phyloP scores from a whole-genome alignment of 2,797 vertebrate species.

The Etheostoma nigrum region DNA sequence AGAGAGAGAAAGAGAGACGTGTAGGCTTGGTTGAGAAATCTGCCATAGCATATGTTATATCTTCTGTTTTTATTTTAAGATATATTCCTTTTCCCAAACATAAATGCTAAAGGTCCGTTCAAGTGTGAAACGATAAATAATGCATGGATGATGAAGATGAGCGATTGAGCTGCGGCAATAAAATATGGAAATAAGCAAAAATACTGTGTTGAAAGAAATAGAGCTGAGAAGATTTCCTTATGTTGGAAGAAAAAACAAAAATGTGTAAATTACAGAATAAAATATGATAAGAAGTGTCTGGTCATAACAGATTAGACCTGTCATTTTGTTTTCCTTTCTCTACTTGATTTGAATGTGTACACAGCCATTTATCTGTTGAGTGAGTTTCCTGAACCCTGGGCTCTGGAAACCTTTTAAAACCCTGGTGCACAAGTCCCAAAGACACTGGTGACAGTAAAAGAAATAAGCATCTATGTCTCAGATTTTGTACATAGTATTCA shows the following conservation, averaged over 20 bases:
- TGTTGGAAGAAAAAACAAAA: background rate
- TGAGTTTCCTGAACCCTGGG: slow-evolving; percentile 65
- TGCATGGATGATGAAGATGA: slow-evolving; percentile 13
- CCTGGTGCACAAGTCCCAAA: slow-evolving; percentile 50
- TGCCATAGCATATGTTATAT: slow-evolving; percentile 40
- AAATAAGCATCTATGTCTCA: slow-evolving; percentile 34
- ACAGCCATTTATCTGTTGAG: slow-evolving; percentile 63
- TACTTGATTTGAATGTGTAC: slow-evolving; percentile 63
- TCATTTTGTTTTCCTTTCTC: slow-evolving; percentile 50
- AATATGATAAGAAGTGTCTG: background rate
- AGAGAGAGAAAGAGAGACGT: slow-evolving; percentile 3
- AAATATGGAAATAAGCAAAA: slow-evolving; percentile 25
- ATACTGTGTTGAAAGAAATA: slow-evolving; percentile 27
- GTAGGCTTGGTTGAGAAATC: slow-evolving; percentile 35
- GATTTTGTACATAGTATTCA: background rate
- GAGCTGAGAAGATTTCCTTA: background rate
- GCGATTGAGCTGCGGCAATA: slow-evolving; percentile 20
- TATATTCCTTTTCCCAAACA: slow-evolving; percentile 39
- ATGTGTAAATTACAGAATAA: slow-evolving; percentile 6
- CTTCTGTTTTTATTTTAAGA: slow-evolving; percentile 46
- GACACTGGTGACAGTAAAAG: slow-evolving; percentile 42
- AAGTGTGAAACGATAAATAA: slow-evolving; percentile 50
- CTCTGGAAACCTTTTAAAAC: slow-evolving; percentile 57
- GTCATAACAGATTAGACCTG: background rate
- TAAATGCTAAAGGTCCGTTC: slow-evolving; percentile 38